Evolutionary conservation across 2,888 invertebrate species (phyloP).

Genomic region (Hyles lineata): DNA sequence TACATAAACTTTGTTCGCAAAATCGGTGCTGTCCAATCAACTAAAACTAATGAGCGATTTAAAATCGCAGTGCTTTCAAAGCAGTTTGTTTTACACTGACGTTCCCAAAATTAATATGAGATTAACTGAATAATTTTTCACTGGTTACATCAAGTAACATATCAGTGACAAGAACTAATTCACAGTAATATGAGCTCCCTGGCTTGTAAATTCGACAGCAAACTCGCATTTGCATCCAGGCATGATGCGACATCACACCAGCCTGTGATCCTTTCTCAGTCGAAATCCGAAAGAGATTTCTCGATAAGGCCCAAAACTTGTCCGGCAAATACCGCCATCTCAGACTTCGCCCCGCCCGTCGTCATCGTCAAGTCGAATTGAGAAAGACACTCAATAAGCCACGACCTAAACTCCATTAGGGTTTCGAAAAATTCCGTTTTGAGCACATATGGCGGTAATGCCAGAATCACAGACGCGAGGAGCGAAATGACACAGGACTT

Average conservation of each 20-base stretch:
- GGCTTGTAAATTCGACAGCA: background rate
- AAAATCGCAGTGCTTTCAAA: background rate
- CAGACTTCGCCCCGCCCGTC: constrained; percentile 86
- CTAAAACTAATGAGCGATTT: background rate
- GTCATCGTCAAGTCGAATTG: constrained; percentile 78
- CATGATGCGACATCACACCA: background rate
- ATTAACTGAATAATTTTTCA: background rate
- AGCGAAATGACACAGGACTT: constrained; percentile 87
- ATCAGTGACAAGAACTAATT: background rate
- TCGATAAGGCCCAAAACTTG: constrained; percentile 86
- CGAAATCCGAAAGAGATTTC: constrained; percentile 57
- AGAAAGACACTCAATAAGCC: constrained; percentile 86
- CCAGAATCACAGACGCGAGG: constrained; percentile 87
- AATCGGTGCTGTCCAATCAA: too few relatives aligned
- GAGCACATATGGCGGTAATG: constrained; percentile 85
- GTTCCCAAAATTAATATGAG: background rate
- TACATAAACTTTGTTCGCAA: too few relatives aligned
- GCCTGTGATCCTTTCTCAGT: background rate
- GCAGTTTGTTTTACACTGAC: background rate
- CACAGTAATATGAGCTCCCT: background rate
- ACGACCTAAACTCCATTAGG: constrained; percentile 87
- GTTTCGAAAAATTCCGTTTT: constrained; percentile 85
- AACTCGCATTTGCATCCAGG: background rate
- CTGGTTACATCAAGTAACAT: background rate
- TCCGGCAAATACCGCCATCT: constrained; percentile 86